These are phyloP conservation scores for Gryon sp. DNA, from an alignment of 1,140 invertebrate genomes.

Conservation along the genomic window DNA sequence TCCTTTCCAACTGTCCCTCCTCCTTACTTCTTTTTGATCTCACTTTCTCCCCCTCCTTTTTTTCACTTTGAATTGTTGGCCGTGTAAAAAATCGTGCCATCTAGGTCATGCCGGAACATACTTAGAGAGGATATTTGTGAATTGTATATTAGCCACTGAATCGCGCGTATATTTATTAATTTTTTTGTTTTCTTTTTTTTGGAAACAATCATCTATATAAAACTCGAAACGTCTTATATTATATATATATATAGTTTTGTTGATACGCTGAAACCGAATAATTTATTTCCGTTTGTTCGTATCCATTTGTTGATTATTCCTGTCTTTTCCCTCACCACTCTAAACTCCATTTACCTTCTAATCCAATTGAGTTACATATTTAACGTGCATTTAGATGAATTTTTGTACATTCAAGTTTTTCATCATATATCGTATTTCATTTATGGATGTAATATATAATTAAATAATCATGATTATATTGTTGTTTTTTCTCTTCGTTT, in stretches of 20 bases:
- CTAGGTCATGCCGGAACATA: constrained; percentile 44
- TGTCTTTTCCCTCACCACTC: neutral
- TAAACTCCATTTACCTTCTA: too few relatives aligned
- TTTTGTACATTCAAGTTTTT: constrained; percentile 47
- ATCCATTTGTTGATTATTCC: constrained; percentile 43
- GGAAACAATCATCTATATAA: constrained; percentile 23
- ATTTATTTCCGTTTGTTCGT: constrained; percentile 54
- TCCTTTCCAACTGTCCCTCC: too few relatives aligned
- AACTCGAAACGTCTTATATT: constrained; percentile 22
- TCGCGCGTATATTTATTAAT: constrained; percentile 43
- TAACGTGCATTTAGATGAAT: constrained; percentile 64
- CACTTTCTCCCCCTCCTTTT: too few relatives aligned
- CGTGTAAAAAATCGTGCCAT: too few relatives aligned
- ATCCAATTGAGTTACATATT: constrained; percentile 72
- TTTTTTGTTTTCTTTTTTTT: too few relatives aligned
- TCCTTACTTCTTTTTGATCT: too few relatives aligned
- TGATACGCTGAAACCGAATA: constrained; percentile 38
- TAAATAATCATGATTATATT: constrained; percentile 17
- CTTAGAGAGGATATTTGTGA: constrained; percentile 38
- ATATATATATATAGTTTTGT: constrained; percentile 46
- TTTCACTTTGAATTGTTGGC: too few relatives aligned
- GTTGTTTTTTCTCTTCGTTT: constrained; percentile 5
- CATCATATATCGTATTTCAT: constrained; percentile 42
- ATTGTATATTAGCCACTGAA: constrained; percentile 50
- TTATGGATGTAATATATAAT: constrained; percentile 50